Base-by-base conservation (phyloP, 2,113 vertebrate species). In the Zonotrichia leucophrys region DNA sequence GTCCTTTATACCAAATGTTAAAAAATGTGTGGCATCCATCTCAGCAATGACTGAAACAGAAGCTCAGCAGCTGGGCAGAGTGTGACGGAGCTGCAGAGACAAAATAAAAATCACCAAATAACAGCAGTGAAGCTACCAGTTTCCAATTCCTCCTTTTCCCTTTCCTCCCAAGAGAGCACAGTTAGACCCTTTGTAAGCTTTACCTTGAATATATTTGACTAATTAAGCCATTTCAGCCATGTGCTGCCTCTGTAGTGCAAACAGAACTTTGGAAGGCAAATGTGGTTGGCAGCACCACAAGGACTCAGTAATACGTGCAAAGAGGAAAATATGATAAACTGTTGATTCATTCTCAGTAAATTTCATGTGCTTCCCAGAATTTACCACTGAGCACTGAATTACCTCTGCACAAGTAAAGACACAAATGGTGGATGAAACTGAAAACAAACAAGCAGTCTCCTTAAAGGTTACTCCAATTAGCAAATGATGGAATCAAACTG, bases 161-260 rank as follows among this genome's bases (percentile, higher is more conserved):
- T 93, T 90, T 92, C 70, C 52, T 86, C 92, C 44, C 83, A 91
- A 53, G 83, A 95, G 18, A 87, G 83, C 62, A 58, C 91, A 86
- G 83, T 69, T 79, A 84, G 78, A 64, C 52, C 60, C 83, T 96
- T 90, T 95, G 64, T 90, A 94, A 89, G 53, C 25, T 95, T 95
- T 96, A 90, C 95, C 72, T 96, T 91, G 66, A 94, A 88, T 79
- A 81, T 84, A 64, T 96, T 94, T 79, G 75, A 72, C 95, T 98
- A 97, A 97, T 96, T 97, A 96, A 97, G 78, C 52, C 21, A 22
- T 94, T 97, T 82, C 76, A 94, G 59, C 68, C 87, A 69, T 82
- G 72, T 93, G 91, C 66, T 91, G 31, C 67, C 84, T 96, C 92
- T 92, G 58, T 94, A 93, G 78, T 88, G 84, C 88, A 97, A 97